Evolutionary conservation across 1,140 invertebrate genomes (phyloP), one percentile per base, ranked within the genome.

Genomic region (Leptestheria dahalacensis): DNA sequence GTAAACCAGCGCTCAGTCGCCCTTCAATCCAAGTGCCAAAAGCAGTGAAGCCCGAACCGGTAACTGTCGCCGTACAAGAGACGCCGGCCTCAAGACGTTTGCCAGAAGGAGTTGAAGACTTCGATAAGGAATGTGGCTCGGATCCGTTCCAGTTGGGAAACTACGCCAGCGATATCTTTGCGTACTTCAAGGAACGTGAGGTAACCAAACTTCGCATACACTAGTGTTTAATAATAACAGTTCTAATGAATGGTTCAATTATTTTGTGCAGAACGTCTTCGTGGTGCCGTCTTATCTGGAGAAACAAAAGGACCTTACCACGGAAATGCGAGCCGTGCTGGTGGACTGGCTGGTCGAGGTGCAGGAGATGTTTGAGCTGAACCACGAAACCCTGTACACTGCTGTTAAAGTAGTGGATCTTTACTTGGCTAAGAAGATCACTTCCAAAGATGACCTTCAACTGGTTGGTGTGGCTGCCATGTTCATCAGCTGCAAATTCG

Each of bases 331-430:
- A 58, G 82, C 90, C 0, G 78, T 97, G 18, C 75, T 99, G 0
- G 85, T 98, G 3, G 93, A 99, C 72, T 99, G 96, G 96, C 87
- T 99, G 84, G 94, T 98, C 18, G 93, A 97, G 72, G 86, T 98
- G 10, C 88, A 91, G 73, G 94, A 99, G 74, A 94, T 86, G 46
- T 98, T 98, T 72, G 94, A 98, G 70, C 75, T 99, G 1, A 98
- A 98, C 73, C 96, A 99, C 67, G 96, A 99, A 74, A 97, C 95
- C 0, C 72, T 99, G 1, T 99, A 99, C 71, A 77, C 97, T 66
- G 92, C 88, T 54, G 91, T 98, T 18, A 97, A 97, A 75, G 73
- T 99, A 59, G 84, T 96, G 2, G 96, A 99, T 72, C 74, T 89
- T 49, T 98, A 88, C 72, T 74, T 98, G 48, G 81, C 82, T 47